A percentile compares a stretch with the other conserved stretches of the same genome.
Conservation (phyloP, 2,888 invertebrate genomes). For the Galeopsomyia nigrocyanea region DNA sequence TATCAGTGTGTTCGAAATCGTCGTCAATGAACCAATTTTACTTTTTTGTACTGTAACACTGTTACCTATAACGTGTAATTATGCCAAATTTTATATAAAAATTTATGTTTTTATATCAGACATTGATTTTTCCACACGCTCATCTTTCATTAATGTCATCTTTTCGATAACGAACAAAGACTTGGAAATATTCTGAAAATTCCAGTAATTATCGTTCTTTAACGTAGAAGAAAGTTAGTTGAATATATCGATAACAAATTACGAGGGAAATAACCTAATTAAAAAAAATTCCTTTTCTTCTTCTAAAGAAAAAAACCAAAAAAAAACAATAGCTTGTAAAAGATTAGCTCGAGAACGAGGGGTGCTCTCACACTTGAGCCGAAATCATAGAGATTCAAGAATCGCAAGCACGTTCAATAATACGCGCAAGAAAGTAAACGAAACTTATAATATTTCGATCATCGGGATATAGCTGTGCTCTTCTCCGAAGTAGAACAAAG, state of each 20-base stretch:
- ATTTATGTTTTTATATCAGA: constrained; percentile 14
- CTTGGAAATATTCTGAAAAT: constrained; percentile 3
- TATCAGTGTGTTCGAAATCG: constrained; percentile 43
- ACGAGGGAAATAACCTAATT: constrained; percentile 20
- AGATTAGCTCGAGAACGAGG: neutral
- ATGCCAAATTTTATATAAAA: constrained; percentile 22
- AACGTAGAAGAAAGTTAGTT: constrained; percentile 34
- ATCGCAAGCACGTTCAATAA: constrained; percentile 4
- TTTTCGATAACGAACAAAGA: constrained; percentile 18
- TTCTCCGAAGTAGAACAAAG: too few relatives aligned
- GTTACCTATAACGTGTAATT: neutral
- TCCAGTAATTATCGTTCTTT: constrained; percentile 41
- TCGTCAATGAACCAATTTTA: constrained; percentile 39
- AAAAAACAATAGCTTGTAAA: constrained; percentile 36
- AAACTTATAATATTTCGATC: constrained; percentile 40
- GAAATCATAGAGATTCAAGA: constrained; percentile 8
- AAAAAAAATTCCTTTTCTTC: constrained; percentile 38
- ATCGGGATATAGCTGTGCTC: constrained; percentile 16
- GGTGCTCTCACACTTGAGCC: too few relatives aligned
- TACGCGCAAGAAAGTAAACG: constrained; percentile 26
- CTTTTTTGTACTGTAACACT: constrained; percentile 7
- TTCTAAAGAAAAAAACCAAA: constrained; percentile 40
- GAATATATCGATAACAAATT: constrained; percentile 22
- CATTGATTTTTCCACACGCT: constrained; percentile 27
- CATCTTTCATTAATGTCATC: constrained; percentile 33